These are phyloP conservation scores for Deroplatys truncata DNA, from an alignment of 2,888 invertebrate species.

Conservation along the genomic window DNA sequence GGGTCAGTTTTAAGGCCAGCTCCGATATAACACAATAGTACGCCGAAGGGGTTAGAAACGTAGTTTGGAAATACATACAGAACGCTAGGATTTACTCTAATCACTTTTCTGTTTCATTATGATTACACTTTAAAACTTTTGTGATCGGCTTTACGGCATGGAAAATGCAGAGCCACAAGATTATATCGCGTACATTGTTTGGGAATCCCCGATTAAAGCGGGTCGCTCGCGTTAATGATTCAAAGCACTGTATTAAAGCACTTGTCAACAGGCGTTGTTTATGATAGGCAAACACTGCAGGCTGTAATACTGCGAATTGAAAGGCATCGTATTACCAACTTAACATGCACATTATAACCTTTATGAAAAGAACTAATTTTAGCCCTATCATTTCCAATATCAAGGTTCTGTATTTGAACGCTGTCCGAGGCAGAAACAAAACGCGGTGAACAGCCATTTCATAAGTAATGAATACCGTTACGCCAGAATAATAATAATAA, in stretches of 20 bases:
- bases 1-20: too few species aligned
- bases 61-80: background rate
- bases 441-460: too few species aligned
- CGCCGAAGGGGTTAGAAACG: background rate
- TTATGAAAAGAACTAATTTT: background rate
- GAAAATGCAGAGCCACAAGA: background rate
- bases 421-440: too few species aligned
- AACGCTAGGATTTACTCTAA: background rate
- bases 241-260: background rate
- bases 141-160: background rate
- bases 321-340: background rate
- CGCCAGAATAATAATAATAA: too few species aligned
- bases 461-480: too few species aligned
- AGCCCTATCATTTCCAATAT: background rate
- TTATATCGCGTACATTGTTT: background rate
- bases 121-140: background rate
- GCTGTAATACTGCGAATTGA: too few species aligned
- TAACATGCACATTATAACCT: background rate
- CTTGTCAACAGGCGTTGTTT: background rate
- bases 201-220: background rate
- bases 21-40: background rate
- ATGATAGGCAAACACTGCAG: background rate
- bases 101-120: background rate
- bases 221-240: background rate
- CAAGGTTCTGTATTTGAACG: too few species aligned